phyloP scores from a whole-genome alignment of 2,888 invertebrate genomes.

The Beris morrisii region DNA sequence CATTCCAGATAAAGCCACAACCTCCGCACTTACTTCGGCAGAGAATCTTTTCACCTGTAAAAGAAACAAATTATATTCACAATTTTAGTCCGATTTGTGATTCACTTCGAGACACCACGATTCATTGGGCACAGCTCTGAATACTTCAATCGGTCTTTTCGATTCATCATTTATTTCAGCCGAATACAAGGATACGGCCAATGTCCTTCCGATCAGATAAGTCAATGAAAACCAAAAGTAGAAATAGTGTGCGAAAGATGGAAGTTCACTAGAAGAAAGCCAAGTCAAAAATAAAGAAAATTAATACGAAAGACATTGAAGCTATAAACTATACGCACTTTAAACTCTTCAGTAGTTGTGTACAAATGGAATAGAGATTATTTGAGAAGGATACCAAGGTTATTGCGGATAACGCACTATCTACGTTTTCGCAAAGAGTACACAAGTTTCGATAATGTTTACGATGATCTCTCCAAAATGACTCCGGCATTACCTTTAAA shows the following conservation, averaged over 20 bases:
- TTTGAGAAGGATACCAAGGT: conserved; percentile 61
- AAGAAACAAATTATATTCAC: background rate
- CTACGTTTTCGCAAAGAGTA: conserved; percentile 58
- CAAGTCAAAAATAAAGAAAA: background rate
- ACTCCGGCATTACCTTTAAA: conserved; percentile 46
- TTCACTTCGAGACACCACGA: conserved; percentile 56
- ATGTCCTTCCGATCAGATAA: conserved; percentile 60
- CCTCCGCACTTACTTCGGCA: conserved; percentile 50
- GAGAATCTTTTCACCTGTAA: conserved; percentile 31
- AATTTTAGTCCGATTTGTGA: background rate
- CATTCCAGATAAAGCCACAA: conserved; percentile 53
- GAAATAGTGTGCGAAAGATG: conserved; percentile 53
- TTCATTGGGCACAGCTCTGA: conserved; percentile 57
- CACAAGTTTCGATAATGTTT: conserved; percentile 60
- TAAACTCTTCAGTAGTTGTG: conserved; percentile 61
- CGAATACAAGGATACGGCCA: conserved; percentile 61
- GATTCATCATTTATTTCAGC: conserved; percentile 63
- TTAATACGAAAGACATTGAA: background rate
- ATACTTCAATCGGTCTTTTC: conserved; percentile 52
- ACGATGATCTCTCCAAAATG: conserved; percentile 47
- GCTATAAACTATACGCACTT: conserved; percentile 46
- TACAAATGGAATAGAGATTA: conserved; percentile 63
- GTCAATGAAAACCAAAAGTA: conserved; percentile 63
- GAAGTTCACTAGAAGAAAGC: conserved; percentile 48
- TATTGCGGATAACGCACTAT: conserved; percentile 58